These are phyloP conservation scores for Thalassarche chlororhynchos DNA, from an alignment of 2,113 vertebrate genomes.

Conservation along the genomic window DNA sequence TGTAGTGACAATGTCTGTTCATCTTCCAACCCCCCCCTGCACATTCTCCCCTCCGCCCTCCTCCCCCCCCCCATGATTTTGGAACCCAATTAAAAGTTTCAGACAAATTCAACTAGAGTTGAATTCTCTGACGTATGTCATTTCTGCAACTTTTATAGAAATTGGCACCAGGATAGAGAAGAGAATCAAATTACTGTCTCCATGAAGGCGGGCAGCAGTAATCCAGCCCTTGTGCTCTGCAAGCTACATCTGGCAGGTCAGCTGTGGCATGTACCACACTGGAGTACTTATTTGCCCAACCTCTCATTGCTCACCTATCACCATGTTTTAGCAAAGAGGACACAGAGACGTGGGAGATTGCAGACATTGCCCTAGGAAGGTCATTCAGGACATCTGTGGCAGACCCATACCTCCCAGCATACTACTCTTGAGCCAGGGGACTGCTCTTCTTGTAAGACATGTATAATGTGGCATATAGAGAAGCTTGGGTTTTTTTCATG, in stretches of 20 bases:
- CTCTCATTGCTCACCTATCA: neutral
- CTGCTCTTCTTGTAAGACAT: fast-evolving
- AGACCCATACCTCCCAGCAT: neutral
- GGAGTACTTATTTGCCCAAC: neutral
- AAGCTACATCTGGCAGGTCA: neutral
- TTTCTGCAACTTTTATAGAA: neutral
- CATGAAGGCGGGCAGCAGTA: neutral
- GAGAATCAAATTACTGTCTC: neutral
- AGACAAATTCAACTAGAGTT: neutral
- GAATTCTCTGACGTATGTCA: neutral
- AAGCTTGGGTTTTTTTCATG: neutral
- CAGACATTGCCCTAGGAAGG: neutral
- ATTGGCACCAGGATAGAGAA: neutral
- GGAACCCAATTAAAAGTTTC: constrained; percentile 46
- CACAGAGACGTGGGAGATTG: neutral
- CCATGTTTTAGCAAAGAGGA: neutral
- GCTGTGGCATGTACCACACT: neutral
- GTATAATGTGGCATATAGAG: neutral
- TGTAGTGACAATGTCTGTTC: neutral
- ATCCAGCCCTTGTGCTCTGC: neutral
- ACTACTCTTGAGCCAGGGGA: neutral
- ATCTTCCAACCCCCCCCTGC: constrained; percentile 4
- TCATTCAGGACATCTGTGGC: neutral
- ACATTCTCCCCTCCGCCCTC: neutral
- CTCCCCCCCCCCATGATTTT: neutral